Conservation (phyloP, 2,113 vertebrate genomes). For the Bubo bubo region DNA sequence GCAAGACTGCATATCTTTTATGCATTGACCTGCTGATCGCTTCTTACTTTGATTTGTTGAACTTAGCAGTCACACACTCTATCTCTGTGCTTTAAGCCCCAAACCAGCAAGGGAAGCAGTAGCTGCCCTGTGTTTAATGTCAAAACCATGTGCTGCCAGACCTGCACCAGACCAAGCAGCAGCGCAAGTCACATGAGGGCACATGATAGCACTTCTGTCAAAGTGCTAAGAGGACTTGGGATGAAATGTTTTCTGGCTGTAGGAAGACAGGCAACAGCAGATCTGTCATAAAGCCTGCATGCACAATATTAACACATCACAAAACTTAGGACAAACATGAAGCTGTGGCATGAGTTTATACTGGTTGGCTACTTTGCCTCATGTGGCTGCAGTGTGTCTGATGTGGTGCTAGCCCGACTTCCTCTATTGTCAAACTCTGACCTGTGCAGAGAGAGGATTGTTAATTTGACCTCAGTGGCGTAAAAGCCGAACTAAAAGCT, state of each 20-base stretch:
- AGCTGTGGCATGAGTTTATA: neutral
- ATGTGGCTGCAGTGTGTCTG: neutral
- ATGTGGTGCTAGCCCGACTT: neutral
- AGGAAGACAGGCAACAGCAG: fast-evolving
- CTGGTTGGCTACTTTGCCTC: neutral
- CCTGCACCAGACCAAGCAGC: neutral
- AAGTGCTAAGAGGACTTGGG: fast-evolving
- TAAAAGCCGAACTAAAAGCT: conserved; percentile 12
- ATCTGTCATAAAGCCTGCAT: neutral
- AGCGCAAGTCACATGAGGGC: neutral
- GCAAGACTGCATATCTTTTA: neutral
- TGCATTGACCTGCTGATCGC: neutral
- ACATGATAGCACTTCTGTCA: fast-evolving
- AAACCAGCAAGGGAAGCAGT: neutral
- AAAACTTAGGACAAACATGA: neutral
- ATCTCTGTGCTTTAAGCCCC: neutral
- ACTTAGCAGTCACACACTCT: neutral
- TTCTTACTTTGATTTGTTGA: neutral
- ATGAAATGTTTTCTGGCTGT: neutral
- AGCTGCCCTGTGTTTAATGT: neutral
- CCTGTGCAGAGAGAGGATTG: neutral
- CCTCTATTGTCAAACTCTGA: neutral
- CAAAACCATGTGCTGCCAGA: fast-evolving
- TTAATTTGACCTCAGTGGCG: conserved; percentile 2
- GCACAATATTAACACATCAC: neutral